Base-by-base conservation (phyloP, 2,797 vertebrate species). In the Pipistrellus kuhlii region DNA sequence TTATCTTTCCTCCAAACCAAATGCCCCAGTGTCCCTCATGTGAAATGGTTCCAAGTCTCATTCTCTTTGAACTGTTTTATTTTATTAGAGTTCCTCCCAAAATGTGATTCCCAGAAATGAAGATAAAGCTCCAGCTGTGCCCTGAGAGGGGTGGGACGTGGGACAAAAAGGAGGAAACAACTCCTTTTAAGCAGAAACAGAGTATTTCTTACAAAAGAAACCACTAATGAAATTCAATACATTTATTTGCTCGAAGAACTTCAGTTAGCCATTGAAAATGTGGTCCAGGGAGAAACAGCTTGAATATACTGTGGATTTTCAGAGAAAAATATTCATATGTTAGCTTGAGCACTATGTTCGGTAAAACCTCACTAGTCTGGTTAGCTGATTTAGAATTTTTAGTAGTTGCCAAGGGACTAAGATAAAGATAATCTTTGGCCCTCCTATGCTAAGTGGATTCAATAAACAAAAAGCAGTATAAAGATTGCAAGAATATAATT, bases 81-180 rank as follows among this genome's bases (percentile, higher is more conserved):
- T 84, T 85, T 25, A 30, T 83, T 93, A 77, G 27, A 77, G 27
- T 77, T 66, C 93, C 12, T 85, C 46, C 25, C 88, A 76, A 93
- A 81, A 85, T 88, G 38, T 44, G 66, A 57, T 64, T 20, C 27
- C 72, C 35, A 80, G 48, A 77, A 62, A 32, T 51, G 48, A 62
- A 20, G 2, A 13, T 3, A 59, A 53, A 38, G 3, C 4, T 76
- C 69, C 15, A 32, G 48, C 8, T 69, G 21, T 77, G 53, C 32
- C 51, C 55, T 93, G 55, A 59, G 59, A 53, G n/a, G 66, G 4
- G 12, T 32, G 17, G 35, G 12, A 41, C 13, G 4, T 6, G 25
- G 32, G 30, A 17, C 18, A 57, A 72, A 72, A 73, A 2, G 20
- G 20, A 80, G 10, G 5, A 25, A 23, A 12, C 27, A n/a, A 20